A percentile compares a stretch with the other conserved stretches of the same genome.
Evolutionary conservation across 2,797 vertebrate species (phyloP).

Genomic region (Falco biarmicus): DNA sequence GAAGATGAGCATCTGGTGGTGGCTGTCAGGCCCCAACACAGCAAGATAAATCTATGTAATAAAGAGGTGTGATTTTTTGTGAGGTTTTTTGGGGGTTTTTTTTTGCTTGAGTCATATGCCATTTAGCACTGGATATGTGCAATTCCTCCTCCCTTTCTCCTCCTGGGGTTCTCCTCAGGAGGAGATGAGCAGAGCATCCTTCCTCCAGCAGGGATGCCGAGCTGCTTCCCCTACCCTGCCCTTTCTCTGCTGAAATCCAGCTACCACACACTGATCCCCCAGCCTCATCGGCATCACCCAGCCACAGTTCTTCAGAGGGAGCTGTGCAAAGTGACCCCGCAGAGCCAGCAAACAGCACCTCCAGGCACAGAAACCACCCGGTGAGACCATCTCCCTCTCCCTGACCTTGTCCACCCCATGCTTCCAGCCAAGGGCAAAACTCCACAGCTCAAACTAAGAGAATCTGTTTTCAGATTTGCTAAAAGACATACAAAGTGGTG

Average conservation of each 20-base stretch:
- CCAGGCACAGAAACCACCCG: not conserved
- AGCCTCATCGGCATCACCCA: not conserved
- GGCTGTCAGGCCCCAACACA: not conserved
- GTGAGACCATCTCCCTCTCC: not conserved
- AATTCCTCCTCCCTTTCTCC: not conserved
- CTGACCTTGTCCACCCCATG: not conserved
- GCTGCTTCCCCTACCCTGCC: not conserved
- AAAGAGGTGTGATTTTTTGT: not conserved
- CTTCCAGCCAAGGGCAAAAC: not conserved
- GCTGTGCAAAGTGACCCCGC: not conserved
- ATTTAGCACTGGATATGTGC: not conserved
- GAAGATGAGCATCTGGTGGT: constrained; percentile 20
- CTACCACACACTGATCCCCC: not conserved
- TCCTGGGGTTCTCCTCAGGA: not conserved
- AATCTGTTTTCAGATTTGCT: not conserved
- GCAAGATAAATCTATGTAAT: not conserved
- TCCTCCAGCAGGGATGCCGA: not conserved
- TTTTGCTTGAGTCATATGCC: not conserved
- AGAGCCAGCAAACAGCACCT: not conserved
- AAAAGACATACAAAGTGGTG: not conserved
- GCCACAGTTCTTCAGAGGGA: not conserved
- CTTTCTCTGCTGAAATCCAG: not conserved
- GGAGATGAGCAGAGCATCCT: not conserved
- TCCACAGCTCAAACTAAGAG: not conserved
- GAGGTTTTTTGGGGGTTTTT: not conserved